These are phyloP conservation scores for Ranitomeya variabilis DNA, from an alignment of 2,113 vertebrate species.

Conservation along the genomic window DNA sequence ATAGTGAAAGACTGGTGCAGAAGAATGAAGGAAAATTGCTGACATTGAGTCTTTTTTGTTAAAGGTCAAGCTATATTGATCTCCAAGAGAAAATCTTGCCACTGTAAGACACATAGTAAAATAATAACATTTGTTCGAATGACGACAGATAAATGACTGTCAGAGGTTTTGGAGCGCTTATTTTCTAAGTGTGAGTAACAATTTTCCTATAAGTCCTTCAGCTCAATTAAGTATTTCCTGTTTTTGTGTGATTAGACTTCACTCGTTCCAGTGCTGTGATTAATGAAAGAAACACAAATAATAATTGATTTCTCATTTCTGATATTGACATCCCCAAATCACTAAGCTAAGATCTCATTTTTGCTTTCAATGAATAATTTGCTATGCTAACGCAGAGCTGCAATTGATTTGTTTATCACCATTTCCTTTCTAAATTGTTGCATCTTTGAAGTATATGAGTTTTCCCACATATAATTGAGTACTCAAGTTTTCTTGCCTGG, in stretches of 20 bases:
- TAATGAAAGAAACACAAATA: conserved; percentile 50
- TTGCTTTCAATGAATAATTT: conserved; percentile 34
- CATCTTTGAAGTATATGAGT: background rate
- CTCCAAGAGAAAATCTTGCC: conserved; percentile 26
- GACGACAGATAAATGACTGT: conserved; percentile 45
- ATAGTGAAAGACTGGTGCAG: conserved; percentile 22
- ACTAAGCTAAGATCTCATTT: conserved; percentile 26
- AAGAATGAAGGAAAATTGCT: conserved; percentile 29
- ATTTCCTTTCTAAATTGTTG: conserved; percentile 41
- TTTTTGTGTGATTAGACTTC: conserved; percentile 20
- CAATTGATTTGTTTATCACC: conserved; percentile 12
- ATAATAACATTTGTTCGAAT: conserved; percentile 43
- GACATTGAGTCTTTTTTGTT: conserved; percentile 40
- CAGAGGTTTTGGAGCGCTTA: background rate
- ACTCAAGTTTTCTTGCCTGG: background rate
- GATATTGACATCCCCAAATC: conserved; percentile 41
- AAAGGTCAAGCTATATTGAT: conserved; percentile 52
- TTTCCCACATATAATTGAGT: conserved; percentile 20
- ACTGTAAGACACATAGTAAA: conserved; percentile 42
- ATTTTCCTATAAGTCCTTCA: conserved; percentile 39
- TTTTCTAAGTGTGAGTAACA: conserved; percentile 51
- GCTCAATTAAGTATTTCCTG: conserved; percentile 30
- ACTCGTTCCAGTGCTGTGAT: conserved; percentile 14
- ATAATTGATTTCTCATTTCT: conserved; percentile 52
- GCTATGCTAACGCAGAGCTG: conserved; percentile 12